Evolutionary conservation across 2,113 vertebrate species (phyloP).

Genomic region (Thomomys bottae): DNA sequence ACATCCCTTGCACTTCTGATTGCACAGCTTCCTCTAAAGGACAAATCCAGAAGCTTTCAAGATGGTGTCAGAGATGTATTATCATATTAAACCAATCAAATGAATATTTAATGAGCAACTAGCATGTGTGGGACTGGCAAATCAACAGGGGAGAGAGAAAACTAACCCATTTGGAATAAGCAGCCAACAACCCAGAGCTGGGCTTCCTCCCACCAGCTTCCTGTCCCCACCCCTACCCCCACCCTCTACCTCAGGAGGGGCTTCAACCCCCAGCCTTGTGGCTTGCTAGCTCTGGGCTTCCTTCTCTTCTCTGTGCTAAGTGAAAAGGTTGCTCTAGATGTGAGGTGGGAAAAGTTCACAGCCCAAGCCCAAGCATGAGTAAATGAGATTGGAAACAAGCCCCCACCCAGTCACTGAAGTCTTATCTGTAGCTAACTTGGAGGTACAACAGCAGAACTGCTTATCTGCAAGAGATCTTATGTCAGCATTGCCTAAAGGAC

Average conservation of each 20-base stretch:
- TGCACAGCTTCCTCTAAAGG: conserved; percentile 38
- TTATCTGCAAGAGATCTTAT: not conserved
- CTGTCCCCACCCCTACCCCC: too few relatives aligned
- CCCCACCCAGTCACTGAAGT: not conserved
- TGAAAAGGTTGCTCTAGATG: not conserved
- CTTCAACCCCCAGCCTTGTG: not conserved
- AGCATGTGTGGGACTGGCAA: not conserved
- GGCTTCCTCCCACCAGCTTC: not conserved
- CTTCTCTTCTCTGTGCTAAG: not conserved
- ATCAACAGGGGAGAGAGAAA: not conserved
- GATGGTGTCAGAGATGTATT: conserved; percentile 22
- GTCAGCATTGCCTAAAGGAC: too few relatives aligned
- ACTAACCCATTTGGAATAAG: not conserved
- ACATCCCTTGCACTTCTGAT: not conserved
- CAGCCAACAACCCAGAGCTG: not conserved
- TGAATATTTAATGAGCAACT: conserved; percentile 34
- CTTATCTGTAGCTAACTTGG: not conserved
- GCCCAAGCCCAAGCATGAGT: not conserved
- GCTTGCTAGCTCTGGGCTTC: not conserved
- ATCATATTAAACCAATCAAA: conserved; percentile 45
- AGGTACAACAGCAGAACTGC: not conserved
- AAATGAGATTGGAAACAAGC: not conserved
- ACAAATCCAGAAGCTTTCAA: conserved; percentile 38
- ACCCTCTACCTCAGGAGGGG: too few relatives aligned
- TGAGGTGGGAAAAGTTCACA: not conserved